Conservation (phyloP, 1,140 invertebrate genomes). For the Megathymus violae region DNA sequence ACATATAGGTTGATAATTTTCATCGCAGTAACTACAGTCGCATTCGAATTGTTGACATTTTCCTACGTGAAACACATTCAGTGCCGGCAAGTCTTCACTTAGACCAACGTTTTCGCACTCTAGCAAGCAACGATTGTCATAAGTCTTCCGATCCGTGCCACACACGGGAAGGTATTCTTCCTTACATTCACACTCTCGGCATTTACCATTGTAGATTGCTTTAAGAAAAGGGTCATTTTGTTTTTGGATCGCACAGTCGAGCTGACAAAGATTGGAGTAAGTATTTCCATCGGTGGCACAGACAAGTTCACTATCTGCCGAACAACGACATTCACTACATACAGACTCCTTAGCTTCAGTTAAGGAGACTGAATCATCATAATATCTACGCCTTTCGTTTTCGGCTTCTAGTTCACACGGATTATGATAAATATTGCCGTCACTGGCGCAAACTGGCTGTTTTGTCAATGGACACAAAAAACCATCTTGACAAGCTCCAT, state of each 20-base stretch:
- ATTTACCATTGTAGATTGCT: conserved; percentile 33
- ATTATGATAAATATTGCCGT: conserved; percentile 43
- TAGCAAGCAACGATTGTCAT: conserved; percentile 41
- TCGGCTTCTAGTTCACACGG: conserved; percentile 38
- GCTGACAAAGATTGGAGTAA: conserved; percentile 45
- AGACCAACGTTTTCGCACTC: conserved; percentile 29
- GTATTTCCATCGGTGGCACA: conserved; percentile 85
- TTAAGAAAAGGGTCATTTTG: conserved; percentile 28
- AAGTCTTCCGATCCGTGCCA: conserved; percentile 67
- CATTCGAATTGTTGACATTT: conserved; percentile 37
- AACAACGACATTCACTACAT: conserved; percentile 43
- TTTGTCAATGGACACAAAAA: conserved; percentile 42
- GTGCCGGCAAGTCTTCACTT: background rate
- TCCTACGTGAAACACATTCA: conserved; percentile 39
- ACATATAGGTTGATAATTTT: conserved; percentile 50
- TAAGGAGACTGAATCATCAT: conserved; percentile 20
- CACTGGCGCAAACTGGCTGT: conserved; percentile 43
- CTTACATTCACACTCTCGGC: conserved; percentile 50
- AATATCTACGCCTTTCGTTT: conserved; percentile 35
- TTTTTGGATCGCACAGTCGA: conserved; percentile 44
- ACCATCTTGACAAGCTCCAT: conserved; percentile 42
- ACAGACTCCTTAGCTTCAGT: conserved; percentile 22
- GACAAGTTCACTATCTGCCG: conserved; percentile 79
- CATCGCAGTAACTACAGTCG: conserved; percentile 43
- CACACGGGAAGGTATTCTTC: conserved; percentile 87